These are phyloP conservation scores for Zoanthus solanderi DNA, from an alignment of 92 coral and sea anemone genomes.

Conservation along the genomic window DNA sequence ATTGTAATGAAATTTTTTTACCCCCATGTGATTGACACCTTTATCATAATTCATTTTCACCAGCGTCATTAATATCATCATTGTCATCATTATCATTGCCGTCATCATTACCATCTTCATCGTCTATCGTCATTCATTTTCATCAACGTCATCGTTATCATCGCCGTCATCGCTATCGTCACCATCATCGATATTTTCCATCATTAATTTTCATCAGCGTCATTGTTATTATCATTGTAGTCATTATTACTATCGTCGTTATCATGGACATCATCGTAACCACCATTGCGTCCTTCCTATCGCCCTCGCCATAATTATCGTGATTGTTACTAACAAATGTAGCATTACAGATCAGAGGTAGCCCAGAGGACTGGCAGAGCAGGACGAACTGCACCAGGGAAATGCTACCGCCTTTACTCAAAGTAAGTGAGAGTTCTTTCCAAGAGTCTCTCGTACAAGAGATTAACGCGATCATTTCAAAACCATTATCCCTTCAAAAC, in stretches of 20 bases:
- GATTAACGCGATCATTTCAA: background rate
- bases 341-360: constrained; percentile 81
- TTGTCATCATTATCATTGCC: too few relatives aligned
- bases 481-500: background rate
- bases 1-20: too few relatives aligned
- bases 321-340: background rate
- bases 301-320: background rate
- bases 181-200: background rate
- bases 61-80: too few relatives aligned
- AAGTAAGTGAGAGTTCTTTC: constrained; percentile 53
- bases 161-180: background rate
- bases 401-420: constrained; percentile 86
- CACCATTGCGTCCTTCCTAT: background rate
- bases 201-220: background rate
- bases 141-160: background rate
- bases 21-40: too few relatives aligned
- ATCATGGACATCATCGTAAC: background rate
- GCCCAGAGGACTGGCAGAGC: constrained; percentile 96
- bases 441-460: background rate
- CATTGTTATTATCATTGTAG: background rate
- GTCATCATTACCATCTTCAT: background rate
- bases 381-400: constrained; percentile 89
- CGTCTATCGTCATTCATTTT: background rate
- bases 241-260: background rate
- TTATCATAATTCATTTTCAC: too few relatives aligned